phyloP scores from a whole-genome alignment of 2,113 vertebrate species.

The Melanerpes formicivorus region DNA sequence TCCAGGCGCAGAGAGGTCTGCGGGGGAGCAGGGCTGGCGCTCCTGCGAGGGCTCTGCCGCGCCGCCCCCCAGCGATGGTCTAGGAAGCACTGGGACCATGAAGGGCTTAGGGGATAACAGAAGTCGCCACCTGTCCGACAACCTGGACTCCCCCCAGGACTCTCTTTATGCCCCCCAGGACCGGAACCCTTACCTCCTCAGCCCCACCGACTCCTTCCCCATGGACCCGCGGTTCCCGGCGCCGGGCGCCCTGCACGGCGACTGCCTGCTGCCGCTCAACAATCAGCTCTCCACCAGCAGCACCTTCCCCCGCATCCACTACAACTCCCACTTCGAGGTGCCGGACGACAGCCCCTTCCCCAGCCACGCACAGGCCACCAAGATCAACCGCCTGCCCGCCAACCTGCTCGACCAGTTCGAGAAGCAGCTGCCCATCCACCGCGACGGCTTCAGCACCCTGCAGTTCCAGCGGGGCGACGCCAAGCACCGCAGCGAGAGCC shows the following conservation, averaged over 20 bases:
- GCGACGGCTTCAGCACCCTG: slow-evolving; percentile 95
- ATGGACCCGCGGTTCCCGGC: slow-evolving; percentile 85
- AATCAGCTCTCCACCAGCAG: slow-evolving; percentile 96
- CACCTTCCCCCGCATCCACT: slow-evolving; percentile 97
- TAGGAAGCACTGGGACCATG: slow-evolving; percentile 83
- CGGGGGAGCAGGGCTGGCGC: not conserved
- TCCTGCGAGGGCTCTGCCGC: not conserved
- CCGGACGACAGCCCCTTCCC: slow-evolving; percentile 91
- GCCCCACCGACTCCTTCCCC: slow-evolving; percentile 90
- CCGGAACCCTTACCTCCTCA: slow-evolving; percentile 91
- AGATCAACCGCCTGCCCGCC: slow-evolving; percentile 89
- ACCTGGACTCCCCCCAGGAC: slow-evolving; percentile 88
- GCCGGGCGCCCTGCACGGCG: slow-evolving; percentile 82
- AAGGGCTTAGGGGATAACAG: slow-evolving; percentile 95
- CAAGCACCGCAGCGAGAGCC: slow-evolving; percentile 95
- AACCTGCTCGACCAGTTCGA: slow-evolving; percentile 97
- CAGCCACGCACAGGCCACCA: slow-evolving; percentile 86
- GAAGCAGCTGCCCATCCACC: slow-evolving; percentile 91
- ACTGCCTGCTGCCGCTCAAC: slow-evolving; percentile 92
- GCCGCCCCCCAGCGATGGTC: slow-evolving; percentile 62
- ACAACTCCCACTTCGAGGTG: slow-evolving; percentile 95
- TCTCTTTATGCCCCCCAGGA: slow-evolving; percentile 86
- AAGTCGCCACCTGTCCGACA: slow-evolving; percentile 90
- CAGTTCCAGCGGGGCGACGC: slow-evolving; percentile 90
- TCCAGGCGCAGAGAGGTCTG: slow-evolving; percentile 20